Evolutionary conservation across 2,888 invertebrate genomes (phyloP), one percentile per base, ranked within the genome.

Genomic region (Mimumesa dahlbomi): DNA sequence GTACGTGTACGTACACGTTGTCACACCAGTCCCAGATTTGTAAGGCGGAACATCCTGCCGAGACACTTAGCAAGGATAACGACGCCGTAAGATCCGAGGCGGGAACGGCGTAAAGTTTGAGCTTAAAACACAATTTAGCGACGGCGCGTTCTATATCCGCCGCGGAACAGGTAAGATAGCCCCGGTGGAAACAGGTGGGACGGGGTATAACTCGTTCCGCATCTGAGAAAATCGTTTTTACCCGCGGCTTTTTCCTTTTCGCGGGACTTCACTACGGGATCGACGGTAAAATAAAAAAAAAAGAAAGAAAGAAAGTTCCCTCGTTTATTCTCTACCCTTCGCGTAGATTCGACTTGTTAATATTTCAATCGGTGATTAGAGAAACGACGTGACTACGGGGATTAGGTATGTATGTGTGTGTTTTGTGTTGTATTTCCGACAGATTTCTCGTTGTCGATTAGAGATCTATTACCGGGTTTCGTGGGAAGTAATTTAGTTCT

Each of bases 101-200:
- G 62, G 25, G 58, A 57, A 52, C 54, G 45, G 53, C 68, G 72
- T 69, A 75, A 78, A 78, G 71, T 75, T 75, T 59, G 56, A 71
- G 71, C 72, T 82, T 76, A 78, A 79, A 82, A 81, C 73, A 75
- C 75, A 71, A 77, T 79, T 79, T 80, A 74, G 74, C 59, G 66
- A 68, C 80, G 69, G 77, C 74, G 61, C 65, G 62, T 67, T 71
- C 77, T 54, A 79, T 76, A 79, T 76, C 70, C 69, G 56, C 53
- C 70, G 22, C 54, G 69, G 66, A 74, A 79, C 56, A 67, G 67
- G 62, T 69, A 50, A 68, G 71, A 73, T 71, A 66, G 77, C 66
- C 54, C 66, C 54, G 42, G 43, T 36, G 68, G 54, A 58, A 73
- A 74, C 73, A 74, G 69, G 62, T 59, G 56, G 64, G 40, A 42